A percentile compares a stretch with the other conserved stretches of the same genome.
Conservation (phyloP, 2,797 vertebrate genomes). For the Protosalanx chinensis region DNA sequence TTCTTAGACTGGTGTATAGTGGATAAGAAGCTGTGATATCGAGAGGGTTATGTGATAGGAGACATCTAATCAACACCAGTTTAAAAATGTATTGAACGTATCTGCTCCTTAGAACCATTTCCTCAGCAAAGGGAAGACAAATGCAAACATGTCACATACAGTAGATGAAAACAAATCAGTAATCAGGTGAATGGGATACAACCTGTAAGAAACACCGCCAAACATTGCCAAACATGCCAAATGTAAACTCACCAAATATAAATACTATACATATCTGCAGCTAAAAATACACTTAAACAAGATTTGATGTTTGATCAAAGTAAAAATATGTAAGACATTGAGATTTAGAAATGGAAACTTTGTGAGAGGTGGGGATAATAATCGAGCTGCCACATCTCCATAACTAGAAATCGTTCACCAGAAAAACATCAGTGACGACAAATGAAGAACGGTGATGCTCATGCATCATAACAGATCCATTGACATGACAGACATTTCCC, state of each 20-base stretch:
- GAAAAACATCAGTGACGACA: conserved; percentile 18
- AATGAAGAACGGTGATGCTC: conserved; percentile 30
- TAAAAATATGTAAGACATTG: conserved; percentile 31
- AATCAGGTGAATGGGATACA: conserved; percentile 29
- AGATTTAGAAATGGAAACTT: conserved; percentile 39
- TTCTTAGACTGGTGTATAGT: conserved; percentile 59
- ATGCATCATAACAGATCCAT: conserved; percentile 29
- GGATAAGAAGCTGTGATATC: conserved; percentile 44
- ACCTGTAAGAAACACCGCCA: conserved; percentile 14
- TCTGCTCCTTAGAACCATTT: conserved; percentile 27
- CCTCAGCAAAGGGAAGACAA: conserved; percentile 41
- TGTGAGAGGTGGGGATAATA: too few relatives aligned
- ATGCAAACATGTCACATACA: conserved; percentile 34
- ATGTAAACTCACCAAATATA: conserved; percentile 41
- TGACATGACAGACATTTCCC: conserved; percentile 28
- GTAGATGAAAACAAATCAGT: conserved; percentile 28
- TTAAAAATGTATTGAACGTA: conserved; percentile 31
- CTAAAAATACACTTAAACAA: conserved; percentile 26
- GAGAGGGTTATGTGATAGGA: conserved; percentile 34
- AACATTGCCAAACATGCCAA: conserved; percentile 20
- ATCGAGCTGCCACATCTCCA: conserved; percentile 44
- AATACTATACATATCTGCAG: conserved; percentile 57
- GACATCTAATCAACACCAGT: conserved; percentile 13
- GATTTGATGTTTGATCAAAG: conserved; percentile 26
- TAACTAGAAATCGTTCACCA: conserved; percentile 35